Evolutionary conservation across 2,888 invertebrate genomes (phyloP).

Genomic region (Apamea epomidion): DNA sequence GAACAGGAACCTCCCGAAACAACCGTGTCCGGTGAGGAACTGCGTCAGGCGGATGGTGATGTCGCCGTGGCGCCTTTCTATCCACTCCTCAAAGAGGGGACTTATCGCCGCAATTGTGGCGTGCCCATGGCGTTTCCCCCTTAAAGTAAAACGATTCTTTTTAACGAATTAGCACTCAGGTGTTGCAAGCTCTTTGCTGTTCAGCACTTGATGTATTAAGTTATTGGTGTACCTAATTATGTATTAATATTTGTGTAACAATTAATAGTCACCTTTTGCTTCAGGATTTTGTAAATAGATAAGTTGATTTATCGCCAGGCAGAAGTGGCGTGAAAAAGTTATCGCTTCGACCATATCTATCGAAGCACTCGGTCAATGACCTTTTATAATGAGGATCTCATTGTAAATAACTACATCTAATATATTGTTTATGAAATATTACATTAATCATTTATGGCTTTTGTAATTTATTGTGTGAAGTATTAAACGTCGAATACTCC

Average conservation of each 20-base stretch:
- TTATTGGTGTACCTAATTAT: slow-evolving; percentile 1
- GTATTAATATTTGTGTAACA: slow-evolving; percentile 33
- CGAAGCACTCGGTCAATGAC: slow-evolving; percentile 53
- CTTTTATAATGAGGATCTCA: slow-evolving; percentile 58
- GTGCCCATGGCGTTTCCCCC: too few relatives aligned
- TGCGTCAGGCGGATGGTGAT: too few relatives aligned
- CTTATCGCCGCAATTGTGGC: too few relatives aligned
- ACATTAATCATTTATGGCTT: slow-evolving; percentile 47
- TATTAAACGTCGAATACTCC: slow-evolving; percentile 54
- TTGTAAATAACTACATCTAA: slow-evolving; percentile 54
- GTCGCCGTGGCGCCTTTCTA: too few relatives aligned
- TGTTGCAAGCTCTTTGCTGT: neutral
- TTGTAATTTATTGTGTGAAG: slow-evolving; percentile 61
- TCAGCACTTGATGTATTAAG: slow-evolving; percentile 9
- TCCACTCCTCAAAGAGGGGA: too few relatives aligned
- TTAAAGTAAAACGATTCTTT: neutral
- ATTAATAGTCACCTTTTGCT: slow-evolving; percentile 61
- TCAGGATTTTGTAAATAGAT: slow-evolving; percentile 64
- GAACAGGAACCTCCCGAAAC: too few relatives aligned
- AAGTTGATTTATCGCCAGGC: slow-evolving; percentile 51
- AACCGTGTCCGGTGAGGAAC: too few relatives aligned
- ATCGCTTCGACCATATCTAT: slow-evolving; percentile 43
- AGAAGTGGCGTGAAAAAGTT: slow-evolving; percentile 44
- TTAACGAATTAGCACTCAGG: neutral
- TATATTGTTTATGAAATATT: slow-evolving; percentile 34